phyloP scores from a whole-genome alignment of 2,888 invertebrate species.

The Oscheius sp. region DNA sequence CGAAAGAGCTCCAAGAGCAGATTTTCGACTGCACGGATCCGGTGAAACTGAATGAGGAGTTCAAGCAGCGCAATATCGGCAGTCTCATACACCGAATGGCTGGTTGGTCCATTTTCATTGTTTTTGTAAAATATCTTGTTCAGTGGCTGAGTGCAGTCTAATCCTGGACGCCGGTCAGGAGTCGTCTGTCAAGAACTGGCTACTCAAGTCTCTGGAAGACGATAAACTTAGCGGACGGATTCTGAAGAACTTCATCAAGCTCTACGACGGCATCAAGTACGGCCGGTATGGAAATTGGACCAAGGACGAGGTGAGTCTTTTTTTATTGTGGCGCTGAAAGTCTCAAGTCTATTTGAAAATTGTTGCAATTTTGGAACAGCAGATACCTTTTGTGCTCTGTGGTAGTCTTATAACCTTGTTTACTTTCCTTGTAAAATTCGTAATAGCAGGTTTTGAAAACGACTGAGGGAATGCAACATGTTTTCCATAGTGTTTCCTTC shows the following conservation, averaged over 20 bases:
- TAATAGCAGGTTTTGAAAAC: too few relatives aligned
- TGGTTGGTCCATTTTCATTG: conserved; percentile 75
- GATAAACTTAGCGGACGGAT: conserved; percentile 43
- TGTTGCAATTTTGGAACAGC: too few relatives aligned
- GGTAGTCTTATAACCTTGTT: too few relatives aligned
- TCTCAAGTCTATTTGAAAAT: not conserved
- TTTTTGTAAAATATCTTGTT: conserved; percentile 19
- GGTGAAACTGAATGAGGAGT: conserved; percentile 81
- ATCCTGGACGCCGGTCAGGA: conserved; percentile 40
- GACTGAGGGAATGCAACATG: too few relatives aligned
- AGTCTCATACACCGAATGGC: conserved; percentile 85
- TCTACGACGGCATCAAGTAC: conserved; percentile 58
- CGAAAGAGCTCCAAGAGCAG: conserved; percentile 74
- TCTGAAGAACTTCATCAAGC: conserved; percentile 50
- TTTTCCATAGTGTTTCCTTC: too few relatives aligned
- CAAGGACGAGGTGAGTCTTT: conserved; percentile 50
- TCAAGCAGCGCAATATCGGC: conserved; percentile 78
- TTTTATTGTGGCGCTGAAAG: not conserved
- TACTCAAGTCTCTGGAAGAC: conserved; percentile 53
- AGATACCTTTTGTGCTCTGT: too few relatives aligned
- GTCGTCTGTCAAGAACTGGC: conserved; percentile 47
- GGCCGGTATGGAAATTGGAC: conserved; percentile 62
- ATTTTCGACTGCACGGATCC: conserved; percentile 77
- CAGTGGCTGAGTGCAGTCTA: conserved; percentile 51
- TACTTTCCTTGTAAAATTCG: too few relatives aligned